Percentiles rank a stretch among this genome's conserved stretches.
Evolutionary conservation across 2,797 vertebrate species (phyloP).

Genomic region (Mus caroli): DNA sequence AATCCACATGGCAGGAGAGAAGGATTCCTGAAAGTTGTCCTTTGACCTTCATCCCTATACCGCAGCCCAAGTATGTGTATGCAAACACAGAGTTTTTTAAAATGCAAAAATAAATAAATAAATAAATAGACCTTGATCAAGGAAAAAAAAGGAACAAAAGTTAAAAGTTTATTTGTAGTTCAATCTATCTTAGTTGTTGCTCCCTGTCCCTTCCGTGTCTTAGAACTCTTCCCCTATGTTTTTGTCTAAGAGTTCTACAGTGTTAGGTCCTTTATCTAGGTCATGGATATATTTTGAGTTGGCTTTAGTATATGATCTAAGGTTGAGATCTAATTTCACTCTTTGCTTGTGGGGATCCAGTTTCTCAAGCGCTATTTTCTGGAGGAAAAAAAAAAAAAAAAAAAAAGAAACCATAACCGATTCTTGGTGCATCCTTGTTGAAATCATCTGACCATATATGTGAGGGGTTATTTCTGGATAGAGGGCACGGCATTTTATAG

Average conservation of each 20-base stretch:
- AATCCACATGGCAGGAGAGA: background rate
- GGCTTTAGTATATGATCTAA: constrained; percentile 33
- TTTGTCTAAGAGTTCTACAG: constrained; percentile 9
- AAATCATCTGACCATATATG: constrained; percentile 46
- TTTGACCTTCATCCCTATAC: background rate
- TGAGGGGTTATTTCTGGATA: constrained; percentile 59
- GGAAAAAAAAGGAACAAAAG: background rate
- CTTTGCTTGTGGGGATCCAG: background rate
- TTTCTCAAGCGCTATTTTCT: constrained; percentile 37
- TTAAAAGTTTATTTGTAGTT: background rate
- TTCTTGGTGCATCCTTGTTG: constrained; percentile 1
- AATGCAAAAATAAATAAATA: background rate
- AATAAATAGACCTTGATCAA: background rate
- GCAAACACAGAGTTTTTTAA: background rate
- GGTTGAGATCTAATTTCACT: constrained; percentile 13
- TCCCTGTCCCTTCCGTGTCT: constrained; percentile 15
- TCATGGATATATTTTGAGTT: constrained; percentile 49
- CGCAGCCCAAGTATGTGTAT: too few species aligned
- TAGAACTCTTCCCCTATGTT: background rate
- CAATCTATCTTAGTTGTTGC: constrained; percentile 25
- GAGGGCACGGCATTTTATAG: constrained; percentile 51
- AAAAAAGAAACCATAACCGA: background rate
- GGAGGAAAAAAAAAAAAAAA: constrained; percentile 28
- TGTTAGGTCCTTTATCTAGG: constrained; percentile 47
- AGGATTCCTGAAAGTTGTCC: background rate